Evolutionary conservation across 2,113 vertebrate genomes (phyloP).

Genomic region (Delphinapterus leucas): DNA sequence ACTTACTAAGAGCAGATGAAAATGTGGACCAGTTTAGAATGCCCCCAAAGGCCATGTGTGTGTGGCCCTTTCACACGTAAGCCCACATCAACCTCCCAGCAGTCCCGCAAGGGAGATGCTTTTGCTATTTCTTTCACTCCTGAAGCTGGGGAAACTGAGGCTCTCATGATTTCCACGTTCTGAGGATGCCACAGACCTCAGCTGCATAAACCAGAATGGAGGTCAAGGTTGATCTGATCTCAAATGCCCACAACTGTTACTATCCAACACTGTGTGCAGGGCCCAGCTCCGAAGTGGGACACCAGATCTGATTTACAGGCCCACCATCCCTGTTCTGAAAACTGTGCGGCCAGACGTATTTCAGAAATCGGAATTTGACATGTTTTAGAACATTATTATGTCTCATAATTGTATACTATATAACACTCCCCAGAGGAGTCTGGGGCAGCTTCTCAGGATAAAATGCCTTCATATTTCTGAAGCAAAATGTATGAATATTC

Average conservation of each 20-base stretch:
- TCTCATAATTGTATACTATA: rapidly evolving
- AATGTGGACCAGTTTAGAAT: rapidly evolving
- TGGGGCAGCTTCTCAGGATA: neutral
- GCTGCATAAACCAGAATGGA: neutral
- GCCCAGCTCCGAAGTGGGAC: rapidly evolving
- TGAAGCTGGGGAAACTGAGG: neutral
- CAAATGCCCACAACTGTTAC: neutral
- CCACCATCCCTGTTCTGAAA: neutral
- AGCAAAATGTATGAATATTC: neutral
- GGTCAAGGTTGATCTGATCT: neutral
- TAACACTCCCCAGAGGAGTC: rapidly evolving
- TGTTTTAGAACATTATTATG: neutral
- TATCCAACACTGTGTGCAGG: rapidly evolving
- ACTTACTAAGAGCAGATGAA: neutral
- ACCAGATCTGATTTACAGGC: rapidly evolving
- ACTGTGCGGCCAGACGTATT: rapidly evolving
- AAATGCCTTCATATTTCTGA: rapidly evolving
- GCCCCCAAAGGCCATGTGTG: rapidly evolving
- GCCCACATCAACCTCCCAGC: rapidly evolving
- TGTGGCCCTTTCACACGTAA: rapidly evolving
- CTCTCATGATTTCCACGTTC: rapidly evolving
- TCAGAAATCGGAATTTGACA: neutral
- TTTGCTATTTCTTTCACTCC: neutral
- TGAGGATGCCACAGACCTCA: neutral
- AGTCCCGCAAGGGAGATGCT: rapidly evolving